Evolutionary conservation across 2,888 invertebrate species (phyloP), one percentile per base, ranked within the genome.

Genomic region (Hypomecis punctinalis): DNA sequence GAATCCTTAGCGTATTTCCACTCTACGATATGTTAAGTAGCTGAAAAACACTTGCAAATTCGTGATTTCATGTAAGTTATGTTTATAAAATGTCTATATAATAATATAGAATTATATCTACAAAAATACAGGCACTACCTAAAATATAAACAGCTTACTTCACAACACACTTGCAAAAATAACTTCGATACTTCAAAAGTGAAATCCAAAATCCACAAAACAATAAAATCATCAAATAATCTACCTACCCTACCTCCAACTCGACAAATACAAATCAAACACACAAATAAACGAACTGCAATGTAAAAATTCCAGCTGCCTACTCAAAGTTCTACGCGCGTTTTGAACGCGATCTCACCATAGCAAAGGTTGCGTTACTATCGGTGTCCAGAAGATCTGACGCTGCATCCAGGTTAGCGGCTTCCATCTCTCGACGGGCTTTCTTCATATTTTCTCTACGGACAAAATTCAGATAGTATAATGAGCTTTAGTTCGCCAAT

Each of bases 281-380:
- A 35, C 10, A 39, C 13, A 45, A 45, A 33, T 40, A 64, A 64
- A 57, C 35, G 42, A 56, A 63, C 67, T 64, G 57, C 51, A 64
- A 64, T 64, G 39, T 45, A 64, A 64, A 46, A 64, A 45, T 43
- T 64, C 46, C 60, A 60, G 51, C 60, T 37, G 23, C 6, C 35
- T 61, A 66, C 56, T 42, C 5, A 52, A 53, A n/a, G 53, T 67
- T 46, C 56, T 64, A 68, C 67, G 11, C 46, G 59, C 60, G 67
- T 45, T 68, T 65, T 63, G 67, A 76, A 69, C 68, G 71, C 85
- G 86, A 85, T 93, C 95, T 95, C 96, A 98, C 98, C 98, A 98
- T 98, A 84, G 97, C 97, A 88, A 98, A 98, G 68, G 97, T 97
- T 65, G 97, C 96, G 81, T 97, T 96, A 88, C 97, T 97, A 87